Evolutionary conservation across 2,113 vertebrate species (phyloP), one percentile per base, ranked within the genome.

Genomic region (Furnarius figulus): DNA sequence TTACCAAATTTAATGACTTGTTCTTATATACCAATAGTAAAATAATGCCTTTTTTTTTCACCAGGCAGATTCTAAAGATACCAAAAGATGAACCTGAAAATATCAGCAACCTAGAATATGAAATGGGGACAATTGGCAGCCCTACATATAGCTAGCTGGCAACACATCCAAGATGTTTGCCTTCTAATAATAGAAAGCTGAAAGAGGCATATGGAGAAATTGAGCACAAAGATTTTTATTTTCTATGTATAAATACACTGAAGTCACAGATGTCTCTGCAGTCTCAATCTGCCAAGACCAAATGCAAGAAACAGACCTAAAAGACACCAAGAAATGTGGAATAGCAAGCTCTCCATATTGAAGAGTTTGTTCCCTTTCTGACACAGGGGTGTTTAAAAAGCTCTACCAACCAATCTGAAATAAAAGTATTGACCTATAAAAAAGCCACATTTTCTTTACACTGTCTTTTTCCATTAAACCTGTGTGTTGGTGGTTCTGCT

Each of bases 101-200:
- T 94, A 97, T 88, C 85, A 71, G 24, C 22, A 65, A 76, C 12
- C 58, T 91, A 90, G 89, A 92, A 79, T 76, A 94, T 6, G 14
- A 85, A 96, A 77, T n/a, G 52, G 53, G 79, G 85, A 95, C 78
- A 89, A 85, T 39, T 95, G 95, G 84, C 89, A 96, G 65, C 49
- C 74, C 73, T 85, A 74, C 72, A 37, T 93, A 85, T 61, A 97
- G 81, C 72, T 94, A 87, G 70, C 72, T 90, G 89, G 87, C 87
- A 96, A 88, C 75, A 59, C 61, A 81, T 72, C 70, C 91, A 95
- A 94, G 87, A 96, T 68, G 94, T 90, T 94, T 95, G 85, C 86
- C 65, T 94, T 92, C 97, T 96, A 97, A 95, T 93, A 97, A 97
- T 95, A 97, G 95, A 89, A 93, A 93, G 49, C 79, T 92, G 72